Base-by-base conservation (phyloP, 2,888 invertebrate species). In the Monochamus alternatus region DNA sequence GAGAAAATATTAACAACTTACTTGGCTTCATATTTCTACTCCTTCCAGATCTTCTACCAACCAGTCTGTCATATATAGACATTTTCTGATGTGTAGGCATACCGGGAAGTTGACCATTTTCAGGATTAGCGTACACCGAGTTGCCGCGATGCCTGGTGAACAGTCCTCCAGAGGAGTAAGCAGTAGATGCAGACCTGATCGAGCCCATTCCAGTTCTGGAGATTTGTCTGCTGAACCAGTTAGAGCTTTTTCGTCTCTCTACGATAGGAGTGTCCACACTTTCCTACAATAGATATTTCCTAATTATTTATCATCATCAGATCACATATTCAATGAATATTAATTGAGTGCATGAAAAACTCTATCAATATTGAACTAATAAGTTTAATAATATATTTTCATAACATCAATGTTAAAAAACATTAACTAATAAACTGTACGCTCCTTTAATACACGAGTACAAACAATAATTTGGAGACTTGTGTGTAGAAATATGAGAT, bases 181-280 rank as follows among this genome's bases (percentile, higher is more conserved):
- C 95, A 0, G 96, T 96, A 0, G 96, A 95, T 1, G 96, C 95
- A 52, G 96, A 96, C 38, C 96, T 91, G 51, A 95, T 93, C 0
- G 96, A 96, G 1, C 96, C 96, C 93, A 96, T 95, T 81, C 96
- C 91, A 1, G 95, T 95, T 82, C 96, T 90, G 10, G 95, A 95
- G 81, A 96, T 94, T 87, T 96, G 96, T 64, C 96, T 91, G 82
- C 95, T 95, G 83, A 97, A 94, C 96, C 96, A 96, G 88, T 95
- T 96, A n/a, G 83, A 87, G 65, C 87, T 87, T 88, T 96, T 96
- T 52, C 96, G 91, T 71, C 96, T 90, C 87, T 96, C 96, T 22
- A 95, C 96, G 85, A 96, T 91, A 8, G 96, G 96, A 0, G 96
- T 96, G 85, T 96, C 96, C 0, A 97, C 96, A 86, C 96, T 96